Evolutionary conservation across 2,888 invertebrate genomes (phyloP).

Genomic region (Spodoptera picta): DNA sequence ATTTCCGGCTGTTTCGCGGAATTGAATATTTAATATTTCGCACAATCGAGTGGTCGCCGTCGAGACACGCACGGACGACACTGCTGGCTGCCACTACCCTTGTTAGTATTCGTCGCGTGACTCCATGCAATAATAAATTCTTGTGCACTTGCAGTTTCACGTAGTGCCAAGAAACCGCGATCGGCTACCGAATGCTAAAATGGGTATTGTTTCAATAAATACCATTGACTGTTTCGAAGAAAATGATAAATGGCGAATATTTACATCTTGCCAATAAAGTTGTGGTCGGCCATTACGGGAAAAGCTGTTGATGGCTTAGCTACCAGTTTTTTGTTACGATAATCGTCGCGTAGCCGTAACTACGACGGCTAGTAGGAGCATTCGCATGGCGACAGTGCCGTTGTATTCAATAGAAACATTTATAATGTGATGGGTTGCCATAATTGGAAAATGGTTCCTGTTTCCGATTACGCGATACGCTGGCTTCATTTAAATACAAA

Average conservation of each 20-base stretch:
- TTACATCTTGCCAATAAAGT: conserved; percentile 26
- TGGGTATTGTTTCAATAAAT: conserved; percentile 72
- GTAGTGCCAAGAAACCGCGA: conserved; percentile 83
- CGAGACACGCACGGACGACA: conserved; percentile 71
- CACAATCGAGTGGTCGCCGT: conserved; percentile 70
- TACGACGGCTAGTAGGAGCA: conserved; percentile 4
- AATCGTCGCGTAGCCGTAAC: too few species aligned
- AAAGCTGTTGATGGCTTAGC: conserved; percentile 13
- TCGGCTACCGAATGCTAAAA: conserved; percentile 83
- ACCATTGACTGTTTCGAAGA: conserved; percentile 54
- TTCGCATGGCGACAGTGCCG: conserved; percentile 45
- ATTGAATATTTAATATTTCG: conserved; percentile 80
- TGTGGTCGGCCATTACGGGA: conserved; percentile 22
- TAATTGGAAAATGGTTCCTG: conserved; percentile 75
- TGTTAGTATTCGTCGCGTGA: conserved; percentile 83
- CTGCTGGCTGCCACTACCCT: conserved; percentile 63
- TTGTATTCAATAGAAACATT: conserved; percentile 47
- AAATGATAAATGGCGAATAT: conserved; percentile 51
- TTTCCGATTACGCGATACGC: conserved; percentile 73
- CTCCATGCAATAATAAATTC: conserved; percentile 82
- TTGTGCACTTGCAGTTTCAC: conserved; percentile 87
- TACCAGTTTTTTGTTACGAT: conserved; percentile 10
- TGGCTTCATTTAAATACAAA: conserved; percentile 81
- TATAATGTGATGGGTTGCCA: conserved; percentile 58
- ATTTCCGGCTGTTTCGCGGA: conserved; percentile 84